Conservation (phyloP, 2,888 invertebrate genomes). For the Aleiodes leptofemur region DNA sequence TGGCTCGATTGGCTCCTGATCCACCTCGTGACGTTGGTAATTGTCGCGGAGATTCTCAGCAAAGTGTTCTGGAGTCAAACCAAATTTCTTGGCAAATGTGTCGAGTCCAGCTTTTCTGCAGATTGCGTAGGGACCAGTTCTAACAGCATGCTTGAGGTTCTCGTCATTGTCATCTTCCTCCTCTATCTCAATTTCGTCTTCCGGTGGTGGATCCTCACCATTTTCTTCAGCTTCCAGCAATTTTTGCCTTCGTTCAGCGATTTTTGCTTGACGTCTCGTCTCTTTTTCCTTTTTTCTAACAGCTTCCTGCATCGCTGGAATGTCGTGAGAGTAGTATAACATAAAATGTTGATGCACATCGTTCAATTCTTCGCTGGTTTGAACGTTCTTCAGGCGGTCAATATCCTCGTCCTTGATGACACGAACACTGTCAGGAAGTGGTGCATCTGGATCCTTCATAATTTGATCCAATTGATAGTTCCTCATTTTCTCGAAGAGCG, state of each 20-base stretch:
- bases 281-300: slow-evolving; percentile 82
- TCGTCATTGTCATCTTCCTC: slow-evolving; percentile 77
- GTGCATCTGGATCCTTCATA: slow-evolving; percentile 88
- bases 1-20: slow-evolving; percentile 92
- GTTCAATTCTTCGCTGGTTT: slow-evolving; percentile 92
- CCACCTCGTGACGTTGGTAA: slow-evolving; percentile 96
- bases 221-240: slow-evolving; percentile 81
- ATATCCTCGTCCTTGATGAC: slow-evolving; percentile 91
- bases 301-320: slow-evolving; percentile 89
- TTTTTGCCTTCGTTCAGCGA: slow-evolving; percentile 75
- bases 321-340: slow-evolving; percentile 91
- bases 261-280: slow-evolving; percentile 78
- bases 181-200: slow-evolving; percentile 78
- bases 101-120: slow-evolving; percentile 91
- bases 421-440: slow-evolving; percentile 88
- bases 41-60: slow-evolving; percentile 97
- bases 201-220: slow-evolving; percentile 80
- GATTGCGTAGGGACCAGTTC: slow-evolving; percentile 92
- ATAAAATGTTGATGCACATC: slow-evolving; percentile 96
- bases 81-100: slow-evolving; percentile 92
- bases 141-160: slow-evolving; percentile 88
- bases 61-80: slow-evolving; percentile 94
- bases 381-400: slow-evolving; percentile 84
- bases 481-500: slow-evolving; percentile 93
- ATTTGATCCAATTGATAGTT: slow-evolving; percentile 90